Percentiles rank a stretch among this genome's conserved stretches.
phyloP scores from a whole-genome alignment of 2,888 invertebrate species.

The Tupiocoris notatus region DNA sequence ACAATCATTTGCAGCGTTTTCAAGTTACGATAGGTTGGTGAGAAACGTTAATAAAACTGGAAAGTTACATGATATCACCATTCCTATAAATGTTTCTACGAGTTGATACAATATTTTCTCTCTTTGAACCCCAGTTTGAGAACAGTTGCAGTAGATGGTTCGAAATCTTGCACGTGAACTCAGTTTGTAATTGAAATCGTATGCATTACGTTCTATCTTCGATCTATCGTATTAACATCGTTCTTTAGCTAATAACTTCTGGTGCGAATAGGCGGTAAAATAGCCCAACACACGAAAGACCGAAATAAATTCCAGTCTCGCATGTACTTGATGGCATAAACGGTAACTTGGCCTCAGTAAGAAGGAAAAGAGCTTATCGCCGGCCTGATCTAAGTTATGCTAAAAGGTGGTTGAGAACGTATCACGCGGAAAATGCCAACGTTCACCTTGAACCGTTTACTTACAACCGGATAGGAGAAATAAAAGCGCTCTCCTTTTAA shows the following conservation, averaged over 20 bases:
- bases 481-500: too few species aligned
- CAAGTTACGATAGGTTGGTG: too few species aligned
- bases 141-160: too few species aligned
- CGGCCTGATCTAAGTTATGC: neutral
- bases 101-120: too few species aligned
- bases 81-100: too few species aligned
- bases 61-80: too few species aligned
- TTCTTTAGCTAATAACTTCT: neutral
- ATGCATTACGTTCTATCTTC: neutral
- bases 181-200: neutral
- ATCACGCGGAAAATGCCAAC: neutral
- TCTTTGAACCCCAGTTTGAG: too few species aligned
- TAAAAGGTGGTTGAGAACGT: neutral
- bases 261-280: neutral
- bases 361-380: neutral
- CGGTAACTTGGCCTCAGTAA: too few species aligned
- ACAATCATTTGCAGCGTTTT: too few species aligned
- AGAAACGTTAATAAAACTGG: too few species aligned
- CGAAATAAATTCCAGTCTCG: neutral
- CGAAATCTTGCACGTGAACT: neutral
- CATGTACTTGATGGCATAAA: neutral
- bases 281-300: neutral
- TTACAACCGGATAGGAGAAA: too few species aligned
- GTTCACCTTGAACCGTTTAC: neutral
- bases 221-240: neutral